These are phyloP conservation scores for Coenonympha arcania DNA, from an alignment of 2,888 invertebrate species.

Conservation along the genomic window DNA sequence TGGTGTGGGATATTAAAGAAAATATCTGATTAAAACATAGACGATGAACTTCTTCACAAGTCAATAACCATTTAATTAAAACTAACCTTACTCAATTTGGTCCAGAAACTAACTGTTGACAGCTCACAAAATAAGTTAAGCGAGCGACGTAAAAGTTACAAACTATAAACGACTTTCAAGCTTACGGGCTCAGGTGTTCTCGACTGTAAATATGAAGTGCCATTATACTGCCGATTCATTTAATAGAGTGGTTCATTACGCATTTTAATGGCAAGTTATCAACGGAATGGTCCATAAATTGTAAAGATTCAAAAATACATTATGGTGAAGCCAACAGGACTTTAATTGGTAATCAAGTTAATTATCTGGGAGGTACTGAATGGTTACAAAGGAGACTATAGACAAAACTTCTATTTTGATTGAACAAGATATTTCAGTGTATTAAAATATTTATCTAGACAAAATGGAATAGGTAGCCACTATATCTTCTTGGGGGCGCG, in stretches of 20 bases:
- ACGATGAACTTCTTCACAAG: not conserved
- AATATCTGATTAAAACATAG: not conserved
- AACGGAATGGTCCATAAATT: not conserved
- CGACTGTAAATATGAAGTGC: conserved; percentile 14
- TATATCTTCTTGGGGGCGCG: too few species aligned
- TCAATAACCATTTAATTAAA: conserved; percentile 2
- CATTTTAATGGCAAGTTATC: conserved; percentile 7
- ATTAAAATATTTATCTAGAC: too few species aligned
- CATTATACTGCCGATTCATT: conserved; percentile 16
- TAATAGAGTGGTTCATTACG: conserved; percentile 14
- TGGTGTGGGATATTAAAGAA: too few species aligned
- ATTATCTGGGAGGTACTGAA: too few species aligned
- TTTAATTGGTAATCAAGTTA: too few species aligned
- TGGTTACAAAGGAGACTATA: too few species aligned
- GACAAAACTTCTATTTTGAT: too few species aligned
- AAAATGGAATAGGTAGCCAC: too few species aligned
- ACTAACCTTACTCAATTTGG: not conserved
- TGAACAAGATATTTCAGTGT: too few species aligned
- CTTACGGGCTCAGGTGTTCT: conserved; percentile 17
- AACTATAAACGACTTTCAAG: conserved; percentile 14
- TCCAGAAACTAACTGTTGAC: not conserved
- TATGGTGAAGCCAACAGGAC: too few species aligned
- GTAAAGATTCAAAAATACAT: not conserved
- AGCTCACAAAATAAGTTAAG: conserved; percentile 15
- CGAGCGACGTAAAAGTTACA: conserved; percentile 10